Evolutionary conservation across 2,113 vertebrate species (phyloP).

Genomic region (Crotalus helleri): DNA sequence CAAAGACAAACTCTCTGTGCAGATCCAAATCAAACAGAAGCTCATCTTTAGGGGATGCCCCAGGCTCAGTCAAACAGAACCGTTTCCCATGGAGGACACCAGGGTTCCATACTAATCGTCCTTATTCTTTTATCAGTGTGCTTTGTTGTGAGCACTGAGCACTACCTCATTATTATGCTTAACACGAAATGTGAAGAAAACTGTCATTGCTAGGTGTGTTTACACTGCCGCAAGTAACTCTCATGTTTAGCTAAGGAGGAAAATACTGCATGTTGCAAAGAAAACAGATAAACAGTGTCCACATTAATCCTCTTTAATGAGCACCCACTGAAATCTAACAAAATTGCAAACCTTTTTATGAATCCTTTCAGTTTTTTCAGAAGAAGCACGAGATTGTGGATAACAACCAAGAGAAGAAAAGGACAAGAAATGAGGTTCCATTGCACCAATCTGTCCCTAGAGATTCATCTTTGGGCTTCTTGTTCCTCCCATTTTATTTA

Average conservation of each 20-base stretch:
- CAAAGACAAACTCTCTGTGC: conserved; percentile 44
- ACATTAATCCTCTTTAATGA: not conserved
- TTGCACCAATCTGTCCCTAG: not conserved
- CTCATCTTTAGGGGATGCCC: conserved; percentile 37
- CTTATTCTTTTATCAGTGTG: conserved; percentile 21
- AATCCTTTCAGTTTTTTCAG: not conserved
- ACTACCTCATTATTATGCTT: conserved; percentile 17
- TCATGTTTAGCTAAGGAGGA: not conserved
- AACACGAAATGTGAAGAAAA: conserved; percentile 17
- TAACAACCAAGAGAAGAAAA: not conserved
- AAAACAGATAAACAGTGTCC: not conserved
- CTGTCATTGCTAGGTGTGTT: conserved; percentile 25
- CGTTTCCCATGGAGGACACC: conserved; percentile 25
- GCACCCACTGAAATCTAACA: not conserved
- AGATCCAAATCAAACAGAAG: conserved; percentile 57
- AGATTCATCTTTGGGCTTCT: not conserved
- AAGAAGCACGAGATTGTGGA: not conserved
- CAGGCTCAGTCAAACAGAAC: conserved; percentile 33
- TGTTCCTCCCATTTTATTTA: not conserved
- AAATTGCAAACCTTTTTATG: not conserved
- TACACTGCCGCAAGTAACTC: conserved; percentile 23
- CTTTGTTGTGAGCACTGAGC: conserved; percentile 40
- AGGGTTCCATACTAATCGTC: conserved; percentile 6
- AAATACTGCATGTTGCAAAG: not conserved
- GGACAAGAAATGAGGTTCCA: not conserved